phyloP scores from a whole-genome alignment of 2,113 vertebrate genomes.

The Heterochromis multidens region DNA sequence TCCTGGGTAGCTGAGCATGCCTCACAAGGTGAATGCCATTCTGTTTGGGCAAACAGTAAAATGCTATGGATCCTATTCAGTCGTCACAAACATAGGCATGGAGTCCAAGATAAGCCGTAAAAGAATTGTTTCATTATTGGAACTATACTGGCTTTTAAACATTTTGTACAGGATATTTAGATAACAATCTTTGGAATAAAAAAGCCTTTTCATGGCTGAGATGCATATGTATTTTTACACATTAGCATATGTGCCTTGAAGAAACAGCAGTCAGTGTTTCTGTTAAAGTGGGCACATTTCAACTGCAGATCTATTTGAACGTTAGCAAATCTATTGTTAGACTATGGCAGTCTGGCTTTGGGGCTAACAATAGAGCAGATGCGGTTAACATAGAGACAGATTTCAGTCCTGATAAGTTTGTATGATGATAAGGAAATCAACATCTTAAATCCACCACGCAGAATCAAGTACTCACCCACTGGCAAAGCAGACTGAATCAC shows the following conservation, averaged over 20 bases:
- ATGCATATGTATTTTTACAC: constrained; percentile 74
- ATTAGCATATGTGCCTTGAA: constrained; percentile 74
- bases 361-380: not conserved
- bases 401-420: not conserved
- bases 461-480: not conserved
- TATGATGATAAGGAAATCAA: not conserved
- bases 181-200: constrained; percentile 68
- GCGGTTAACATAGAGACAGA: constrained; percentile 18
- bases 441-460: not conserved
- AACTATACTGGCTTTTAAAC: constrained; percentile 45
- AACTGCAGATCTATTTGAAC: constrained; percentile 31
- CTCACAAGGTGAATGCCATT: constrained; percentile 18
- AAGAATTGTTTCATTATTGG: constrained; percentile 57
- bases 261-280: constrained; percentile 61
- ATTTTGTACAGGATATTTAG: constrained; percentile 64
- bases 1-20: constrained; percentile 16
- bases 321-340: constrained; percentile 16
- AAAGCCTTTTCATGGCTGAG: constrained; percentile 68
- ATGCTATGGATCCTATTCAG: constrained; percentile 33
- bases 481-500: constrained; percentile 21
- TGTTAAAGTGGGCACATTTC: constrained; percentile 46
- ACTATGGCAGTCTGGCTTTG: not conserved
- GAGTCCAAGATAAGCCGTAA: constrained; percentile 32
- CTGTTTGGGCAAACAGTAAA: constrained; percentile 35
- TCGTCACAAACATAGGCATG: constrained; percentile 16